phyloP scores from a whole-genome alignment of 2,888 invertebrate species.

The Ceriagrion tenellum region DNA sequence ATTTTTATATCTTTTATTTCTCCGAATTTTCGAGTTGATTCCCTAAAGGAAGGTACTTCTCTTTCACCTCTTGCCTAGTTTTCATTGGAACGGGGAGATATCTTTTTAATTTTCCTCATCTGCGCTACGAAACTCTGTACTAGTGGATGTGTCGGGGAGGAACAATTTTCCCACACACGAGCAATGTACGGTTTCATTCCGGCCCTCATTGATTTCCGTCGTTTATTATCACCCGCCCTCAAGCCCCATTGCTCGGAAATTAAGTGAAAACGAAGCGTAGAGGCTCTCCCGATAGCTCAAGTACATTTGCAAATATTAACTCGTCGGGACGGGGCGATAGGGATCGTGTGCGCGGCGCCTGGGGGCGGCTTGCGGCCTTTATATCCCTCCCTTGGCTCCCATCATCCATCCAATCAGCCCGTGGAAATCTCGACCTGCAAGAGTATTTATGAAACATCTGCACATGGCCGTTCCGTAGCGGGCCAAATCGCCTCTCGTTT shows the following conservation, averaged over 20 bases:
- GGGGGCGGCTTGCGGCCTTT: background rate
- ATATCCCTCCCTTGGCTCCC: slow-evolving; percentile 24
- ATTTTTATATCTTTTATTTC: too few relatives aligned
- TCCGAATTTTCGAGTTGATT: too few relatives aligned
- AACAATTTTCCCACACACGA: background rate
- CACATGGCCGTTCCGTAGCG: slow-evolving; percentile 30
- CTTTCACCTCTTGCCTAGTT: background rate
- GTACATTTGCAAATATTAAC: slow-evolving; percentile 41
- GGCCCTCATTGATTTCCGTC: background rate
- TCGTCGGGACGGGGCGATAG: background rate
- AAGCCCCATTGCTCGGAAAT: background rate
- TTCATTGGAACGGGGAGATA: background rate
- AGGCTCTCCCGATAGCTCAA: background rate
- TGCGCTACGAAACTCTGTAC: background rate
- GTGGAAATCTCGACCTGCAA: slow-evolving; percentile 37
- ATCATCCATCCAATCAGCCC: slow-evolving; percentile 62
- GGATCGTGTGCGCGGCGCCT: background rate
- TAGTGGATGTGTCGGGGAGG: background rate
- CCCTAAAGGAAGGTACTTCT: too few relatives aligned
- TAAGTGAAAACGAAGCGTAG: slow-evolving; percentile 62
- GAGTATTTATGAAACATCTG: slow-evolving; percentile 66
- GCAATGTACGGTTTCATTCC: background rate
- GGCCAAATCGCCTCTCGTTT: slow-evolving; percentile 56
- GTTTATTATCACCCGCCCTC: slow-evolving; percentile 2
- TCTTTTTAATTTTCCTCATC: background rate